Evolutionary conservation across 2,888 invertebrate species (phyloP), one percentile per base, ranked within the genome.

Genomic region (Sinhomidia bicolor): DNA sequence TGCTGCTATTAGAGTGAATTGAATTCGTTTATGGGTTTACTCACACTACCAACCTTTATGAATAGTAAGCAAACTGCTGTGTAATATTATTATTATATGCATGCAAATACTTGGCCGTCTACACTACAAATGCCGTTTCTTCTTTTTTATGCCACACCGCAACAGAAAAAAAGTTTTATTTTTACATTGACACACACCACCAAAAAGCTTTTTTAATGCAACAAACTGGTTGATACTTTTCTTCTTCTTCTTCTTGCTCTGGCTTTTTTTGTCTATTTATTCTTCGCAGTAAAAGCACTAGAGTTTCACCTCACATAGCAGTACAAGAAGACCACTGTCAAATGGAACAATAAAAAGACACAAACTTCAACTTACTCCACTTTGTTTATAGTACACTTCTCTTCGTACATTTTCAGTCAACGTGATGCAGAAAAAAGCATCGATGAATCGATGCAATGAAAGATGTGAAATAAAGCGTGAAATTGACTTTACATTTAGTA

Each of bases 151-250:
- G 32, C 23, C 14, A 71, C 71, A 44, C 71, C 71, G 78, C 51
- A 29, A 29, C 1, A 51, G 26, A 78, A 32, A 54, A 51, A 54
- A 32, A 32, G 6, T 54, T 51, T 54, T 78, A 54, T 51, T 51
- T 26, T 14, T 23, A 51, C n/a, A n/a, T n/a, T n/a, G n/a, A n/a
- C n/a, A n/a, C n/a, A n/a, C 54, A n/a, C 51, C 78, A 32, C 54
- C n/a, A n/a, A n/a, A n/a, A 23, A 29, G 20, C 78, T 78, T 78
- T 78, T 78, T 54, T 78, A 78, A 54, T 54, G 29, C 29, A 78
- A 51, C 78, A 78, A 78, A 78, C 78, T 54, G 78, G 78, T 78
- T 78, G 78, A 51, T 54, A n/a, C n/a, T n/a, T n/a, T n/a, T n/a
- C n/a, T n/a, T n/a, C n/a, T n/a, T n/a, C n/a, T n/a, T n/a, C n/a